Evolutionary conservation across 2,888 invertebrate genomes (phyloP), one percentile per base, ranked within the genome.

Genomic region (Sericinus montela): DNA sequence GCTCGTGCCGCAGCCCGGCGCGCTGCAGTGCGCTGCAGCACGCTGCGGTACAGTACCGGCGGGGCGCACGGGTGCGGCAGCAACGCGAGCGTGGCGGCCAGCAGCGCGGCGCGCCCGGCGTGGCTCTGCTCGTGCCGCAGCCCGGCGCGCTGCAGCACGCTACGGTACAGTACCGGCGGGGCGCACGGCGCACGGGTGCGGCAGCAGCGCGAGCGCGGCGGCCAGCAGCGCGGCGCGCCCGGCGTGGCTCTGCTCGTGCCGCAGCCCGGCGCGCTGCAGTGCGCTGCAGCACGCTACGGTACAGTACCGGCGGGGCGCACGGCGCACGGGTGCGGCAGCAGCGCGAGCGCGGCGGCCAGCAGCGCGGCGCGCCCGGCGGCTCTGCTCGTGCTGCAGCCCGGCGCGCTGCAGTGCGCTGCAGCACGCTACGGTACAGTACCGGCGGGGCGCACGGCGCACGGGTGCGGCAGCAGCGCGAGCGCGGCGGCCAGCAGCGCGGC

Each of bases 321-420:
- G 11, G n/a, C 10, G 23, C 23, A 23, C 10, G 29, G 29, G 5
- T 3, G 5, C 8, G 29, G 29, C 29, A 10, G 29, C 10, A 10
- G 29, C 10, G 29, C 3, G 29, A 10, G 29, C 10, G 29, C 10
- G 28, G 63, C 37, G 32, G 46, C 9, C 29, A 10, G 29, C 10
- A 10, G 7, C 9, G 29, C 29, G 29, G 29, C 29, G 29, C 29
- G 29, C 7, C 9, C 29, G 29, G 29, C n/a, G 30, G n/a, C n/a
- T 11, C n/a, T 30, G 30, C n/a, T 30, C 30, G 30, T 10, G n/a
- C n/a, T 11, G 30, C 30, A 30, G 30, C n/a, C n/a, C 2, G 30
- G n/a, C 5, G 11, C 11, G n/a, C n/a, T n/a, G n/a, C n/a, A n/a
- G n/a, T n/a, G n/a, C n/a, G n/a, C n/a, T n/a, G n/a, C n/a, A n/a